Percentiles rank a stretch among this genome's conserved stretches.
Evolutionary conservation across 2,797 vertebrate species (phyloP).

Genomic region (Sebastes vulpes): DNA sequence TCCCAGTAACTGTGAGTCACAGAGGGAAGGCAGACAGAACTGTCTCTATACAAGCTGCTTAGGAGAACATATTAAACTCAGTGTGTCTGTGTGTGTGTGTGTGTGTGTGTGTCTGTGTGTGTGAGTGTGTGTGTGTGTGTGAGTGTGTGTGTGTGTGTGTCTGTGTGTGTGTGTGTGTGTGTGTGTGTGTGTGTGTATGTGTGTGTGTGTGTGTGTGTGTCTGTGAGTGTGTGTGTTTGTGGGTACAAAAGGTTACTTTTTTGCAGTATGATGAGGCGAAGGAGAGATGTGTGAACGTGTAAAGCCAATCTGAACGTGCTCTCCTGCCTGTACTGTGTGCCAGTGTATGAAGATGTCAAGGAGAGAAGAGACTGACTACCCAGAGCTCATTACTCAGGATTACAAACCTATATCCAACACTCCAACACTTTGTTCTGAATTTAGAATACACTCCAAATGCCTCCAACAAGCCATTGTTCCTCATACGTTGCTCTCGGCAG

Average conservation of each 20-base stretch:
- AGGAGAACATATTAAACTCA: constrained; percentile 51
- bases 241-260: not conserved
- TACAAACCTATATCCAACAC: constrained; percentile 24
- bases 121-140: too few species aligned
- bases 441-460: constrained; percentile 21
- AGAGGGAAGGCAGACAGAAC: constrained; percentile 47
- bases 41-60: constrained; percentile 50
- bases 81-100: not conserved
- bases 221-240: not conserved
- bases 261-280: constrained; percentile 5
- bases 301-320: constrained; percentile 23
- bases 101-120: too few species aligned
- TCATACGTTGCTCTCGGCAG: not conserved
- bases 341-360: constrained; percentile 27
- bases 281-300: constrained; percentile 36
- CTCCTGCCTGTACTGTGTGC: not conserved
- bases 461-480: not conserved
- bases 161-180: too few species aligned
- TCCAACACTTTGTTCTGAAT: constrained; percentile 34
- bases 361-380: constrained; percentile 24
- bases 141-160: fast-evolving
- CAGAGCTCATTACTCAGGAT: constrained; percentile 46
- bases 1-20: constrained; percentile 55
- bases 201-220: not conserved
- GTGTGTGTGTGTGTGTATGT: too few species aligned